Evolutionary conservation across 2,888 invertebrate species (phyloP), one percentile per base, ranked within the genome.

Genomic region (Osedax fenrisi): DNA sequence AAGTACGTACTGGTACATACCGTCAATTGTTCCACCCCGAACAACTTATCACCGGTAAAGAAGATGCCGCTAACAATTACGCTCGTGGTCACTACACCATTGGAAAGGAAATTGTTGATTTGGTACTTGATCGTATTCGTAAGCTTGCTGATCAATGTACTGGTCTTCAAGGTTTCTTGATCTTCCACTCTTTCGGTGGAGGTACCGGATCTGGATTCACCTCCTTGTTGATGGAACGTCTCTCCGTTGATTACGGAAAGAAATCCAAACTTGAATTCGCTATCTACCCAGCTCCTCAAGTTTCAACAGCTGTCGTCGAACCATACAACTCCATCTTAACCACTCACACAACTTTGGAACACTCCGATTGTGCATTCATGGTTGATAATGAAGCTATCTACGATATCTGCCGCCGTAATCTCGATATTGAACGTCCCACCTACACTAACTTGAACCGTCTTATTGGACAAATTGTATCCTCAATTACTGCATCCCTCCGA

Each of bases 261-360:
- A 92, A 92, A 83, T 91, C 91, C 83, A 92, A 92, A 82, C 86
- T 92, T 73, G 91, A 92, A 83, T 92, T 92, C 84, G 90, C 91
- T n/a, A 90, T 93, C 75, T 93, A 93, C 83, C 93, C 93, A 3
- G 92, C 77, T 25, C 76, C 77, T 21, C 78, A 76, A 56, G 72
- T 77, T 21, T 78, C 78, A 10, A 79, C 79, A 17, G 78, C 79
- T 27, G 79, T 79, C 13, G 79, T 79, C 22, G 79, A 79, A 75
- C 79, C 79, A 1, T 79, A 79, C 76, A 79, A 79, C 78, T 75
- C 94, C 0, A 92, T 94, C 76, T 80, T 94, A 81, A 94, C 93
- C 82, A 94, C 94, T 77, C 94, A 94, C 87, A 94, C 94, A 73
- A 94, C 94, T 76, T 79, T 87, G 76, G 94, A 94, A 85, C 94